These are phyloP conservation scores for Anastrepha obliqua DNA, from an alignment of 1,140 invertebrate species.

Conservation along the genomic window DNA sequence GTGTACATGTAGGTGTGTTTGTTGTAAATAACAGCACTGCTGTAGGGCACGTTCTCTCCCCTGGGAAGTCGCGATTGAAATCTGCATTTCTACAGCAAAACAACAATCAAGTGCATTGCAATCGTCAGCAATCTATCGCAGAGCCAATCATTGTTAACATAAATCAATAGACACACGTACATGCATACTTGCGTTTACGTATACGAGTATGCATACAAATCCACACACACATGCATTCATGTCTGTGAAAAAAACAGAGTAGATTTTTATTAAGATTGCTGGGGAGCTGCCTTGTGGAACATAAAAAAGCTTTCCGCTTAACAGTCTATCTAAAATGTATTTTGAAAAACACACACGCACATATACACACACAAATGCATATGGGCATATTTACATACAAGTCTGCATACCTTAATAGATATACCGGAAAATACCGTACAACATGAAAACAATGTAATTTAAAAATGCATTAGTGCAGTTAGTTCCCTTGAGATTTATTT, in stretches of 20 bases:
- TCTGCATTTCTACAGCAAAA: conserved; percentile 23
- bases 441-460: not conserved
- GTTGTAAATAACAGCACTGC: too few species aligned
- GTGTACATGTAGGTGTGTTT: not conserved
- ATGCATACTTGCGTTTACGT: not conserved
- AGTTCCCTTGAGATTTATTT: conserved; percentile 3
- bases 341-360: not conserved
- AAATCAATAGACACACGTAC: not conserved
- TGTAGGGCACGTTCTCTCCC: not conserved
- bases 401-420: not conserved
- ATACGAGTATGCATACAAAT: not conserved
- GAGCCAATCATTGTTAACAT: not conserved
- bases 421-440: too few species aligned
- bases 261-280: not conserved
- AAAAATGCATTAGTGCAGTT: conserved; percentile 16
- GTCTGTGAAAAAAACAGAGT: too few species aligned
- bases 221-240: not conserved
- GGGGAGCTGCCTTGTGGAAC: not conserved
- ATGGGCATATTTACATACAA: not conserved
- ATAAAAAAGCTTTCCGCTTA: not conserved
- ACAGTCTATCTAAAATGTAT: not conserved
- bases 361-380: not conserved
- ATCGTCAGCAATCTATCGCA: conserved; percentile 38
- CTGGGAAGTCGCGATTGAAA: not conserved
- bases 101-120: not conserved